Conservation (phyloP, 1,140 invertebrate species). For the Goniozus legneri region DNA sequence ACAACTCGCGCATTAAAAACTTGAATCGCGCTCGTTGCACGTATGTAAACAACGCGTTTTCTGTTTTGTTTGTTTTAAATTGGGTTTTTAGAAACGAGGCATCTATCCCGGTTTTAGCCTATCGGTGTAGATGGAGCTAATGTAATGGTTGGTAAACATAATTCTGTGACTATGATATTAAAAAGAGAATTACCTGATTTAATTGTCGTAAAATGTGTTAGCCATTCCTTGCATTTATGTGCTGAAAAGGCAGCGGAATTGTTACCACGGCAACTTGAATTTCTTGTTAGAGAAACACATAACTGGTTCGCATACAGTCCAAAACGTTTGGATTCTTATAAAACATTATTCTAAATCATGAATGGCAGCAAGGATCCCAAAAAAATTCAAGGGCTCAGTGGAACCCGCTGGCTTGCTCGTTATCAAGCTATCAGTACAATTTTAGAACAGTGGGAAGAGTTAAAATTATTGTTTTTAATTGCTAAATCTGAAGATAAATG, state of each 20-base stretch:
- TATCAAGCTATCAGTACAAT: conserved; percentile 25
- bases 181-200: background rate
- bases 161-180: background rate
- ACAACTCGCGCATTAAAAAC: too few species aligned
- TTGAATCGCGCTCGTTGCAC: too few species aligned
- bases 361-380: conserved; percentile 22
- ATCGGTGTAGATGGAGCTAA: background rate
- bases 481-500: conserved; percentile 25
- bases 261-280: background rate
- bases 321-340: conserved; percentile 26
- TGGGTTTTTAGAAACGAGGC: too few species aligned
- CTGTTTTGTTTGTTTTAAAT: too few species aligned
- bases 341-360: conserved; percentile 24
- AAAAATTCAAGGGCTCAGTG: conserved; percentile 21
- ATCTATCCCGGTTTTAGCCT: too few species aligned
- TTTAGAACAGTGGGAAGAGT: conserved; percentile 29
- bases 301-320: conserved; percentile 32
- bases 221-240: conserved; percentile 20
- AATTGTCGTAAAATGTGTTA: background rate
- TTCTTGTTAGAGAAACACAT: conserved; percentile 17
- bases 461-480: conserved; percentile 25
- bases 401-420: conserved; percentile 25
- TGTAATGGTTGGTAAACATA: background rate
- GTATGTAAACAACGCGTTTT: too few species aligned
- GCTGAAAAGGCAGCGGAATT: background rate